Conservation (phyloP, 2,113 vertebrate genomes). For the Grus americana region DNA sequence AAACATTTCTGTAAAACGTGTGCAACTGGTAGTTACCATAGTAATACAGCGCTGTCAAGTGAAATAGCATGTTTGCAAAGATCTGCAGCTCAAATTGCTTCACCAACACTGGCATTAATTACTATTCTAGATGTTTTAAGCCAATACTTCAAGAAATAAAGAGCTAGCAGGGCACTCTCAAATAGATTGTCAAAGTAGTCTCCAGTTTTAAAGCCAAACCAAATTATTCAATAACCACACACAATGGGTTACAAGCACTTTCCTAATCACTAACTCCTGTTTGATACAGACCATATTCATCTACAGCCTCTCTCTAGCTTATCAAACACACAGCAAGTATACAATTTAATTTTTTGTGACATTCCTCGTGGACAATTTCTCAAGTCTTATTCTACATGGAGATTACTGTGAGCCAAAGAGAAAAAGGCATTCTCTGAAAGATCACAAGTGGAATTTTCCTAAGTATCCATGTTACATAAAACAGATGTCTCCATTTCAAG, state of each 20-base stretch:
- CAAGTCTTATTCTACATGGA: neutral
- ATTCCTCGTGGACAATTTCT: neutral
- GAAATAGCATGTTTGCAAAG: neutral
- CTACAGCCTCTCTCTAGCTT: neutral
- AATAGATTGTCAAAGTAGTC: neutral
- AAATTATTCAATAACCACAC: neutral
- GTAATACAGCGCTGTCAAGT: neutral
- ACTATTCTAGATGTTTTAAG: neutral
- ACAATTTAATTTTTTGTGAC: neutral
- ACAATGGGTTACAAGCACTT: neutral
- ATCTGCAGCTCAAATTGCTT: neutral
- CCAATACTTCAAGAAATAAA: neutral
- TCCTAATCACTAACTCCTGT: neutral
- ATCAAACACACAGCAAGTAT: neutral
- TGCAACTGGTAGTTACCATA: slow-evolving; percentile 20
- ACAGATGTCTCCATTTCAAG: neutral
- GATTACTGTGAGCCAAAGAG: neutral
- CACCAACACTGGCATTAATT: neutral
- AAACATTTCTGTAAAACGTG: neutral
- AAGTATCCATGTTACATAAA: neutral
- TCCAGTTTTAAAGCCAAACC: neutral
- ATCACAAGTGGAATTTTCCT: neutral
- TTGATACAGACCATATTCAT: neutral
- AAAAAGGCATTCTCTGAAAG: neutral
- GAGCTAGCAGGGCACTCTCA: neutral